Evolutionary conservation across 2,888 invertebrate species (phyloP).

Genomic region (Alitta virens): DNA sequence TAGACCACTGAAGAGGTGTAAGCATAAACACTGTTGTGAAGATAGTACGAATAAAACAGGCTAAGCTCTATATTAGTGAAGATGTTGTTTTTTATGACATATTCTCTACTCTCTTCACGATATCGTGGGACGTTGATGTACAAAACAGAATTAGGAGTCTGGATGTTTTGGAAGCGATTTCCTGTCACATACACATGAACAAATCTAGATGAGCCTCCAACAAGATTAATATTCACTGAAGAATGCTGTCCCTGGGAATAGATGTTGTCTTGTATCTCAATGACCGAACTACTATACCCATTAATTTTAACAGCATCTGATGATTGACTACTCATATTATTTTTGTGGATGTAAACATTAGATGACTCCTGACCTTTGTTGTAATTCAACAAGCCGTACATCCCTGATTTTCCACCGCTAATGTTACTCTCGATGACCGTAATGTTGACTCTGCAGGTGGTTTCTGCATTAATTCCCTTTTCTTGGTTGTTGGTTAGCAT

Average conservation of each 20-base stretch:
- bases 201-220: neutral
- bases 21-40: neutral
- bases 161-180: neutral
- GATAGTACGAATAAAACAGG: too few species aligned
- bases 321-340: neutral
- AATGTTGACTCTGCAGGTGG: neutral
- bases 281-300: neutral
- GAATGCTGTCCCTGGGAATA: neutral
- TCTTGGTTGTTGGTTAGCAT: neutral
- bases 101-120: neutral
- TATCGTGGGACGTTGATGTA: neutral
- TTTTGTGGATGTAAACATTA: neutral
- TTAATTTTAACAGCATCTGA: neutral
- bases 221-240: neutral
- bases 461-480: neutral
- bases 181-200: neutral
- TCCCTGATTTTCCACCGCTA: neutral
- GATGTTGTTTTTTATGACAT: neutral
- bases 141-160: neutral
- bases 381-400: neutral
- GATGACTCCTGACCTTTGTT: neutral
- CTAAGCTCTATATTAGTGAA: neutral
- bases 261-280: neutral
- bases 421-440: neutral
- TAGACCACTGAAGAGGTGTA: neutral